phyloP scores from a whole-genome alignment of 2,797 vertebrate species.

The Gadopsis bispinosus region DNA sequence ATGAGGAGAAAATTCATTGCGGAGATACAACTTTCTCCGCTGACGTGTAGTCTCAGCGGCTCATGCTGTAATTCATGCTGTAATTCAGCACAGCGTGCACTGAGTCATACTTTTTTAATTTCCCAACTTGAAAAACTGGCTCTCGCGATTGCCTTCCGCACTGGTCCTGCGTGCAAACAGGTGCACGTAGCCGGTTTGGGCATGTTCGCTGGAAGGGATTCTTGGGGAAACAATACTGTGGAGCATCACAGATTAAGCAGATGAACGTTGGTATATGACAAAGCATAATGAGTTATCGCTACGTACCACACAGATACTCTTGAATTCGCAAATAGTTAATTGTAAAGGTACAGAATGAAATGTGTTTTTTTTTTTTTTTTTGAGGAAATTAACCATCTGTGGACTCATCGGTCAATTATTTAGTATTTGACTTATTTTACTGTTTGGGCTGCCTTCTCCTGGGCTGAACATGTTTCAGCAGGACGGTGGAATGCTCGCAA shows the following conservation, averaged over 20 bases:
- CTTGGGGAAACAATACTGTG: background rate
- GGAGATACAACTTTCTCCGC: background rate
- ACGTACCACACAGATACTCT: too few species aligned
- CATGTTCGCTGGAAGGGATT: background rate
- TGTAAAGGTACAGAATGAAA: background rate
- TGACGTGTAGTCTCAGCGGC: background rate
- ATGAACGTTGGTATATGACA: background rate
- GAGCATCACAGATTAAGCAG: background rate
- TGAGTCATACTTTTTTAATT: background rate
- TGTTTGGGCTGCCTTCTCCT: background rate
- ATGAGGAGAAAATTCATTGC: background rate
- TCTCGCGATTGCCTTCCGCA: background rate
- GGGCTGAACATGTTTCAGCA: slow-evolving; percentile 40
- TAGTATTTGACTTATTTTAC: too few species aligned
- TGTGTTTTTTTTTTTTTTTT: background rate
- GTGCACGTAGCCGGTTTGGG: background rate
- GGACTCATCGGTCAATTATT: too few species aligned
- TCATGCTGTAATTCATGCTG: too few species aligned
- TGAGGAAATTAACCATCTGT: background rate
- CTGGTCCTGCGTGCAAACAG: background rate
- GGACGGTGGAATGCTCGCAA: slow-evolving; percentile 32
- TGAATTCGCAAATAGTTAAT: background rate
- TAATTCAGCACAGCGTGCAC: background rate
- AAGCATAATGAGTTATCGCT: background rate
- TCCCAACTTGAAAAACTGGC: background rate